Evolutionary conservation across 2,797 vertebrate genomes (phyloP), one percentile per base, ranked within the genome.

Genomic region (Darevskia nairensis): DNA sequence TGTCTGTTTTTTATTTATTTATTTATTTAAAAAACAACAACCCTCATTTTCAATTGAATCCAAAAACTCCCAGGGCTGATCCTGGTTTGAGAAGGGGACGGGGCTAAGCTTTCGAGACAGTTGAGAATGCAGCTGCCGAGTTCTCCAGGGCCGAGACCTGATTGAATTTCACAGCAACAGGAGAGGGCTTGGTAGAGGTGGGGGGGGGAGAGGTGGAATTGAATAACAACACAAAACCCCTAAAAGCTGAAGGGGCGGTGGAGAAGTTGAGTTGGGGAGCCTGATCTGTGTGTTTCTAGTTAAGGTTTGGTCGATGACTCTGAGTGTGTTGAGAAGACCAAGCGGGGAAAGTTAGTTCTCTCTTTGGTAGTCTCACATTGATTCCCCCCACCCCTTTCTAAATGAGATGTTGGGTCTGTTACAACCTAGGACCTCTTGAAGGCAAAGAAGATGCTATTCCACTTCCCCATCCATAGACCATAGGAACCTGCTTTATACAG

Each of bases 111-210:
- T 96, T 93, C 91, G 89, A 27, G 87, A 87, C 88, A 91, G 93
- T 93, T 91, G 93, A 95, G 93, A 94, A 77, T n/a, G 90, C 95
- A 95, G 95, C 95, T 95, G 94, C 94, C 90, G 90, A 87, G 89
- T 85, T 92, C 59, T 88, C 93, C 88, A 82, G 93, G 94, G 90
- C 91, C 94, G 94, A 95, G 96, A 96, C 92, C 87, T 27, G 96
- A 97, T 97, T 96, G 94, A 97, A 97, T 97, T 97, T 97, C 97
- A 97, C 94, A 95, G 96, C 92, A 92, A 91, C 0, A 19, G 93
- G 94, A 89, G 95, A 93, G 91, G 87, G 95, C 95, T 94, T n/a
- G 87, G 88, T 1, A 13, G 46, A 13, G 50, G 50, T 9, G 3
- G 75, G 4, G 77, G 23, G 21, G 8, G 7, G 4, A 2, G 8